These are phyloP conservation scores for Suricata suricatta DNA, from an alignment of 2,113 vertebrate genomes.

Conservation along the genomic window DNA sequence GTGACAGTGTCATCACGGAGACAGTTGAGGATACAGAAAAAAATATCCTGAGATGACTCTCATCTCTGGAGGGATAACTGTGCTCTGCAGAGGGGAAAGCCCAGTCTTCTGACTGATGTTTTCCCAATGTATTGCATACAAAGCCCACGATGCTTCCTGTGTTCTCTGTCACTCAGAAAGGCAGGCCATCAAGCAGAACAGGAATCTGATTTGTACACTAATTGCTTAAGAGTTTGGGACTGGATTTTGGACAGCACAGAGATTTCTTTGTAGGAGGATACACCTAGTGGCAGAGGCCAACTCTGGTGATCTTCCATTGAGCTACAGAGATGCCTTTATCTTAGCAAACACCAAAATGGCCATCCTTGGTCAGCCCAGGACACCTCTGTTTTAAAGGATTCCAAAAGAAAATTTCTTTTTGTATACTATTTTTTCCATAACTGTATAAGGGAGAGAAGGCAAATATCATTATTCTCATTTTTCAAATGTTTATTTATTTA, in stretches of 20 bases:
- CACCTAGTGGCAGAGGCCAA: neutral
- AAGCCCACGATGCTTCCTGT: neutral
- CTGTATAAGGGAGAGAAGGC: neutral
- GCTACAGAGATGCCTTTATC: neutral
- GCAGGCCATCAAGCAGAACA: neutral
- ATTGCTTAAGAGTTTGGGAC: neutral
- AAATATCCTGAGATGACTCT: neutral
- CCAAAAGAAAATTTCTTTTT: neutral
- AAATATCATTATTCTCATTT: slow-evolving; percentile 26
- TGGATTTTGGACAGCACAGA: neutral
- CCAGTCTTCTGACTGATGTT: neutral
- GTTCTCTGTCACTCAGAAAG: neutral
- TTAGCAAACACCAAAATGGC: neutral
- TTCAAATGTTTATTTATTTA: too few relatives aligned
- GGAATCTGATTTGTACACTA: neutral
- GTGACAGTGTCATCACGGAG: neutral
- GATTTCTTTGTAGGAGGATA: neutral
- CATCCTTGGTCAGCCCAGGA: neutral
- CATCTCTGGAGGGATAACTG: neutral
- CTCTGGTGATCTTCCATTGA: neutral
- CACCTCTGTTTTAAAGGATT: slow-evolving; percentile 23
- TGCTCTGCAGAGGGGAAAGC: neutral
- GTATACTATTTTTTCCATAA: neutral
- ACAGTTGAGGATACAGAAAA: neutral
- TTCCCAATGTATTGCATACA: neutral